Evolutionary conservation across 2,797 vertebrate species (phyloP), one percentile per base, ranked within the genome.

Genomic region (Tarsius wallacei): DNA sequence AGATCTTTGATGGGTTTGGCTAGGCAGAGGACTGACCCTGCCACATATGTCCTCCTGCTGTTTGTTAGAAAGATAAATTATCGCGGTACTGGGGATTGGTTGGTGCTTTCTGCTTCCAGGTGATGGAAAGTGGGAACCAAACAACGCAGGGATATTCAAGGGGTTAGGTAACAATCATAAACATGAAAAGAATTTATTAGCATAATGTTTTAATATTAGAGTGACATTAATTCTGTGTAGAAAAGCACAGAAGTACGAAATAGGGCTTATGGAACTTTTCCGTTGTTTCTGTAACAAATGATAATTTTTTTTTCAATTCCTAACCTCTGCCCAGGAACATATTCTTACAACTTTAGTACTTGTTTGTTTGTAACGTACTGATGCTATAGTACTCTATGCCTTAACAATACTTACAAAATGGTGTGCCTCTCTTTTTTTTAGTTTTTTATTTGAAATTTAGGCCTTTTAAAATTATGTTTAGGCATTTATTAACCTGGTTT

Each of bases 191-290:
- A 68, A 9, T 22, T 59, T 80, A 53, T 83, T 90, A 93, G 66
- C 57, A 76, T 61, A 49, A 47, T 73, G 22, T 47, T 93, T 96
- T 70, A 94, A 53, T 93, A 70, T 93, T 82, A 64, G 47, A 4
- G 70, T 92, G 31, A 94, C 66, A 91, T 94, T 73, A 80, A 80
- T 91, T 95, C 19, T 91, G 11, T 82, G 68, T 90, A 53, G 59
- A 87, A 94, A 93, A 94, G 22, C 61, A 85, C 14, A 66, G 22
- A 47, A 84, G 7, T 93, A 78, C 19, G 53, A 81, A 94, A 53
- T 74, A 94, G 4, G n/a, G 8, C n/a, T 88, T 88, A 36, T 42
- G n/a, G 80, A 66, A 53, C 49, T 70, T 3, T 76, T 89, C 15
- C 6, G 47, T 82, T 94, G 51, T 77, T 88, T 91, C 90, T 42